Base-by-base conservation (phyloP, 2,888 invertebrate species). In the Oxystoma pomonae region DNA sequence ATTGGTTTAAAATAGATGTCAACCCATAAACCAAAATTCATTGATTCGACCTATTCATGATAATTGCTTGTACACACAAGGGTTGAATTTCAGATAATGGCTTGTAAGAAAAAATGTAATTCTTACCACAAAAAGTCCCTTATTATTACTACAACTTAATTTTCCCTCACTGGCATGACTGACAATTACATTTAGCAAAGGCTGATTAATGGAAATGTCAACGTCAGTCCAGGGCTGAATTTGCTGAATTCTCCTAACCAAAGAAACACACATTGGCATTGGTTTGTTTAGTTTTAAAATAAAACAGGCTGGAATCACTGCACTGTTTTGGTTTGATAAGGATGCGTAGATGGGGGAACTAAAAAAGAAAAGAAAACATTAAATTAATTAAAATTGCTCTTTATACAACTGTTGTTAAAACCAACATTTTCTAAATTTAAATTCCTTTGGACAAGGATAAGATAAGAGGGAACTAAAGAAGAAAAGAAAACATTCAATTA, bases 231-330 rank as follows among this genome's bases (percentile, higher is more conserved):
- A 81, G 66, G 85, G 85, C 1, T 86, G 86, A 7, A 84, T 81
- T 69, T 84, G 82, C 62, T 88, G 86, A 72, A 93, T 88, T 71
- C 85, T 83, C 21, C 80, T 75, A 1, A 95, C 85, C 49, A 95
- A 82, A 18, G 88, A 87, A 21, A 89, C 82, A 72, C 95, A 94
- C 69, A 97, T 87, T 0, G 96, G 95, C 81, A 92, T 88, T 1
- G 94, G 92, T 75, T 91, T 90, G 60, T 91, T 91, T 58, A 98
- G 83, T 64, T 82, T 81, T 58, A 94, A 80, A 2, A 91, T 91
- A 81, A 96, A 98, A 76, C 91, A 92, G 0, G 97, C 97, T 0
- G 96, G 96, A 73, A 98, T 82, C 77, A 91, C 87, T 55, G 91
- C 90, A 69, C 95, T 96, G 82, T 98, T 98, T 71, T 89, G 87